Base-by-base conservation (phyloP, 2,888 invertebrate genomes). In the Drosophila hawaiiensis region DNA sequence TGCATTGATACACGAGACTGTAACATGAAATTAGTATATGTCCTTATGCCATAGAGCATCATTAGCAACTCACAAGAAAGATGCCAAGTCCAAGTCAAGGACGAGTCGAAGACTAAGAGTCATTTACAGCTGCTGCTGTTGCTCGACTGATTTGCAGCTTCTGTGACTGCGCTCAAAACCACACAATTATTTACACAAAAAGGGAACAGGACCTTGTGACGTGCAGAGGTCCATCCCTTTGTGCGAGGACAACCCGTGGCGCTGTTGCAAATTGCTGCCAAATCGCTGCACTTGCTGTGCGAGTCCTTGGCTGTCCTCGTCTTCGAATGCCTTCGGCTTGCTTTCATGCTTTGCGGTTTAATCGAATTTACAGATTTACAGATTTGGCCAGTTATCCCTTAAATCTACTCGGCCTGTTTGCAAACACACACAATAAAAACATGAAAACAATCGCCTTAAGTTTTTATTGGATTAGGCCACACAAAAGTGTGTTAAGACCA, bases 261-360 rank as follows among this genome's bases (percentile, higher is more conserved):
- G 70, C 80, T 78, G 85, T 91, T 78, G 76, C 90, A 64, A 87
- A 87, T 87, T 73, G 81, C 73, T 64, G 69, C 70, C 66, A 72
- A 79, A 70, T 79, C 82, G 76, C 16, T 67, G 71, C 87, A 87
- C 86, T 89, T 75, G 89, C 84, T 73, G 72, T 69, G 84, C 55
- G n/a, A 50, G 39, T 33, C 63, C 58, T 55, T 49, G 52, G 35
- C 29, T 31, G 67, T 56, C 41, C 71, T 68, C 25, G 29, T n/a
- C n/a, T 25, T 60, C 81, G 71, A 80, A 67, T 80, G 67, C 61
- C 49, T 25, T 66, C 35, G 58, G 49, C 52, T 33, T 62, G 54
- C 70, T 71, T 83, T 76, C 90, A 91, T 88, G 91, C 91, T 91
- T 79, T 91, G 91, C 91, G 91, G 90, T 90, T 85, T 91, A 90